A percentile compares a stretch with the other conserved stretches of the same genome.
Conservation (phyloP, 1,140 invertebrate species). For the Trichoplusia ni region DNA sequence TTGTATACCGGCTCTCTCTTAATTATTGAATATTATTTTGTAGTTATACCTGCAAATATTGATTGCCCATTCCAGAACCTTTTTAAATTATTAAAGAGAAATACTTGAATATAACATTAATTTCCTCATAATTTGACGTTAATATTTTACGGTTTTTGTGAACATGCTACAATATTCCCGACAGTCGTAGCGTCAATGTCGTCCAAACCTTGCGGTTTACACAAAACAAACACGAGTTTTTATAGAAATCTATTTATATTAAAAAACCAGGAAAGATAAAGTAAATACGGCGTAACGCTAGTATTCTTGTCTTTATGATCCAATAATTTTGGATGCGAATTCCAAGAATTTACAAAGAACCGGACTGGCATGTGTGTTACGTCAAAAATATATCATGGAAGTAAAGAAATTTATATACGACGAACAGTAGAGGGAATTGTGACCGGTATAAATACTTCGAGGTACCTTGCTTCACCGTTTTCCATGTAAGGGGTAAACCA, state of each 20-base stretch:
- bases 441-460: slow-evolving; percentile 12
- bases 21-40: too few relatives aligned
- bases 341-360: slow-evolving; percentile 4
- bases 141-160: too few relatives aligned
- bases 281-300: slow-evolving; percentile 12
- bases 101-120: too few relatives aligned
- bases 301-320: slow-evolving; percentile 30
- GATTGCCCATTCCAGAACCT: too few relatives aligned
- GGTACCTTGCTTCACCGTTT: too few relatives aligned
- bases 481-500: neutral
- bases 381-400: slow-evolving; percentile 14
- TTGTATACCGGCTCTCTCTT: too few relatives aligned
- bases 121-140: too few relatives aligned
- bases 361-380: slow-evolving; percentile 11
- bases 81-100: too few relatives aligned
- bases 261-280: slow-evolving; percentile 14
- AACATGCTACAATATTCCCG: too few relatives aligned
- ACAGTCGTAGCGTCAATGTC: too few relatives aligned
- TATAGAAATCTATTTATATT: slow-evolving; percentile 14
- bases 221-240: slow-evolving; percentile 9
- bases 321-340: slow-evolving; percentile 12
- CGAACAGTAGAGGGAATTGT: slow-evolving; percentile 12
- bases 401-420: slow-evolving; percentile 15
- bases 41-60: too few relatives aligned
- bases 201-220: neutral